These are phyloP conservation scores for Dunckerocampus dactyliophorus DNA, from an alignment of 2,113 vertebrate species.

Conservation along the genomic window DNA sequence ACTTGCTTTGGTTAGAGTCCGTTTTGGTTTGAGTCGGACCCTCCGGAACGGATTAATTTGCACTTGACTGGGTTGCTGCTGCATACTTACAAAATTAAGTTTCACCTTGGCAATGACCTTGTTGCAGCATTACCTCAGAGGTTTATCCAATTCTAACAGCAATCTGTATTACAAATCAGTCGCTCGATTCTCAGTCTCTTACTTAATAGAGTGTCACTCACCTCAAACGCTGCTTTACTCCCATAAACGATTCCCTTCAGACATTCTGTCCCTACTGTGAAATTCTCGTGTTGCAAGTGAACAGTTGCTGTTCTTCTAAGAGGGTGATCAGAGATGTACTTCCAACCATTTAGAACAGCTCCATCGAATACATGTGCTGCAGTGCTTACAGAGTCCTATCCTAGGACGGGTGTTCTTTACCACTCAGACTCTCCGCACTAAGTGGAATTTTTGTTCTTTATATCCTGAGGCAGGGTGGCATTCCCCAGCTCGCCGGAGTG, in stretches of 20 bases:
- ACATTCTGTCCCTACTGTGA: not conserved
- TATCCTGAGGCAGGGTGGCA: not conserved
- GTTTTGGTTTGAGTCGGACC: not conserved
- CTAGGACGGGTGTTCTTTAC: too few relatives aligned
- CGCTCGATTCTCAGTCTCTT: slow-evolving; percentile 3
- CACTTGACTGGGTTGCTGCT: not conserved
- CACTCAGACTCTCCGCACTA: not conserved
- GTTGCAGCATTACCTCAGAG: not conserved
- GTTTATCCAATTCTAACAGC: not conserved
- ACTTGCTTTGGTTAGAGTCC: too few relatives aligned
- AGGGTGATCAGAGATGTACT: not conserved
- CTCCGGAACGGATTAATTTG: not conserved
- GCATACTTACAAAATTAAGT: not conserved
- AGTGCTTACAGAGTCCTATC: too few relatives aligned
- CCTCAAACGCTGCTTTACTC: not conserved
- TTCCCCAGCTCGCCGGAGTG: slow-evolving; percentile 3
- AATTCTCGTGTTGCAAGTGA: not conserved
- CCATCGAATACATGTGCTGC: too few relatives aligned
- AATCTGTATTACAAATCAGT: not conserved
- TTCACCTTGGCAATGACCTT: not conserved
- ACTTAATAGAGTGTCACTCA: not conserved
- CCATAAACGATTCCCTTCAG: not conserved
- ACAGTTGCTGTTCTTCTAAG: not conserved
- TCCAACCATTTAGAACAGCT: not conserved
- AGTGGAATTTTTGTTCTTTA: not conserved